Evolutionary conservation across 2,888 invertebrate genomes (phyloP).

Genomic region (Stenchaetothrips biformis): DNA sequence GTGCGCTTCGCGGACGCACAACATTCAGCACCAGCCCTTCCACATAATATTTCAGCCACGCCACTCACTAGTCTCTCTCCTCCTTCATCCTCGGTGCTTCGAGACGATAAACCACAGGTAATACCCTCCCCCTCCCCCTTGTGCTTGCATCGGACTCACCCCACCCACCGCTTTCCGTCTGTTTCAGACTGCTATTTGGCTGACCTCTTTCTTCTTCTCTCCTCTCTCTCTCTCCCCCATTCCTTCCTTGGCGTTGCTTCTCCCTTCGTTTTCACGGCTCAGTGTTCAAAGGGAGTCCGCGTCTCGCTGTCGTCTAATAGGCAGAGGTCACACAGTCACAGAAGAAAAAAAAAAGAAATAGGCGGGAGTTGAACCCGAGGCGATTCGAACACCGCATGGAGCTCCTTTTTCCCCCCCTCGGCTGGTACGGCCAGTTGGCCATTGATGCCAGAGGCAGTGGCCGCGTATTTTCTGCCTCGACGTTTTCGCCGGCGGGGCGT

Average conservation of each 20-base stretch:
- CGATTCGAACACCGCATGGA: too few relatives aligned
- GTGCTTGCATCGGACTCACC: background rate
- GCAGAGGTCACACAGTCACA: too few relatives aligned
- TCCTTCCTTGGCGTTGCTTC: background rate
- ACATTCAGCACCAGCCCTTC: background rate
- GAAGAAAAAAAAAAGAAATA: too few relatives aligned
- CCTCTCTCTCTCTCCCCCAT: background rate
- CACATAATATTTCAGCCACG: background rate
- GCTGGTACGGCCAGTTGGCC: too few relatives aligned
- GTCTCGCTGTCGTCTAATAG: too few relatives aligned
- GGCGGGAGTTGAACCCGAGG: too few relatives aligned
- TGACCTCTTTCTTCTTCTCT: background rate
- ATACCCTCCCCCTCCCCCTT: background rate
- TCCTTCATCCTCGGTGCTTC: background rate
- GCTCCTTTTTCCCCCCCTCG: too few relatives aligned
- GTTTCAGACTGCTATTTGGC: background rate
- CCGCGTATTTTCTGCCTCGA: too few relatives aligned
- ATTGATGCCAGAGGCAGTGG: too few relatives aligned
- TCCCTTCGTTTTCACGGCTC: too few relatives aligned
- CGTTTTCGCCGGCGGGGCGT: too few relatives aligned
- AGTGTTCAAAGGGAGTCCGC: too few relatives aligned
- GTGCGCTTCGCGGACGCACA: background rate
- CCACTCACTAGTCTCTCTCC: background rate
- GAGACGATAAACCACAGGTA: background rate
- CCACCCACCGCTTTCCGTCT: background rate